These are phyloP conservation scores for Ctenicera cuprea DNA, from an alignment of 2,888 invertebrate genomes.

Conservation along the genomic window DNA sequence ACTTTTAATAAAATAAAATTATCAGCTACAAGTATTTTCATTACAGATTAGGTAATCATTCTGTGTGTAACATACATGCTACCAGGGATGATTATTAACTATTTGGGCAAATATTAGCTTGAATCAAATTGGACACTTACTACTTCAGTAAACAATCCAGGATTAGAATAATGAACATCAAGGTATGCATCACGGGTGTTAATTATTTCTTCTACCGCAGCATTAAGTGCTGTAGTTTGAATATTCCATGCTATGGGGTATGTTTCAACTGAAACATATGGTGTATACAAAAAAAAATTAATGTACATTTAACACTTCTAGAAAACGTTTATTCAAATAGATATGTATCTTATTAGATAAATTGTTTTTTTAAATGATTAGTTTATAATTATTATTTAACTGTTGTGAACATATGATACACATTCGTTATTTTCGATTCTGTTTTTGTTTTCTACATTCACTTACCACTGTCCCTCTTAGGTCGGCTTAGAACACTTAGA, in stretches of 20 bases:
- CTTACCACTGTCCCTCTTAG: conserved; percentile 8
- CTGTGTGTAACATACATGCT: too few relatives aligned
- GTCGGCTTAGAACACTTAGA: conserved; percentile 27
- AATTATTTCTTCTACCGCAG: conserved; percentile 62
- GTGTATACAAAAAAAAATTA: neutral
- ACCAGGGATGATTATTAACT: too few relatives aligned
- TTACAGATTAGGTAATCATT: too few relatives aligned
- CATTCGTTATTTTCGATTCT: too few relatives aligned
- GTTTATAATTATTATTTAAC: too few relatives aligned
- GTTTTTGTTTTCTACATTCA: neutral
- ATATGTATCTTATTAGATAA: too few relatives aligned
- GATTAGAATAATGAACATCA: conserved; percentile 64
- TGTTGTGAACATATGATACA: neutral
- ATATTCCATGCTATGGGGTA: neutral
- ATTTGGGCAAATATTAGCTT: too few relatives aligned
- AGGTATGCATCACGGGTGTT: conserved; percentile 64
- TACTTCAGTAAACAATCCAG: conserved; percentile 68
- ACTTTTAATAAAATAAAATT: too few relatives aligned
- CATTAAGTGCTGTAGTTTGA: conserved; percentile 54
- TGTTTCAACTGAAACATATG: neutral
- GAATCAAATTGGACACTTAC: conserved; percentile 55
- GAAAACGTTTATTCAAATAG: too few relatives aligned
- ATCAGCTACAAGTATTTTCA: too few relatives aligned
- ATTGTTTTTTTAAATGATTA: too few relatives aligned
- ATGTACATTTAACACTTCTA: neutral